Evolutionary conservation across 2,888 invertebrate species (phyloP), one percentile per base, ranked within the genome.

Genomic region (Chrysotoxum bicinctum): DNA sequence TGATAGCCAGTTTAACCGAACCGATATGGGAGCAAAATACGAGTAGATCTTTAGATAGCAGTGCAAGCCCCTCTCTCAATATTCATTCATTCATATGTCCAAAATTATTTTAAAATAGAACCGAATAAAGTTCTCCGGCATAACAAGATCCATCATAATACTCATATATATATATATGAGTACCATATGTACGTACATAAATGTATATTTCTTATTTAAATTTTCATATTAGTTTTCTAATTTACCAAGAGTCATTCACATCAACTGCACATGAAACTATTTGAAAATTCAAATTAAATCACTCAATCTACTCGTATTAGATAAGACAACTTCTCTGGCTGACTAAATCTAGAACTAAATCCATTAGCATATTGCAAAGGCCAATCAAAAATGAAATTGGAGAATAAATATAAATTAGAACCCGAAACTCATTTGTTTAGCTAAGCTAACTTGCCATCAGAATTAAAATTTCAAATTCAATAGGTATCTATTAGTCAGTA

Each of bases 291-390:
- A 37, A 58, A 35, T 37, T 37, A 35, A 37, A 21, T 37, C 30
- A 19, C 12, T 30, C 45, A 45, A 30, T 30, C 45, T 30, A 16
- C 26, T 26, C 26, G n/a, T 30, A 48, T 50, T 6, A 58, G 56
- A 64, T 64, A 14, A 45, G 19, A 64, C 12, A 66, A 35, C 35
- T 66, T 35, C n/a, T 35, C 32, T 23, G 35, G 9, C 21, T 23
- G 35, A 50, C 35, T 66, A 23, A 50, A 50, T 66, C 66, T 66
- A 66, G 35, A 66, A 32, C 66, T 68, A 52, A 77, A 54, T 68
- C 10, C 9, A 73, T 80, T 84, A 72, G 83, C 83, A 83, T 78
- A 78, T 74, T 75, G 68, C 43, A 37, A 75, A 84, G 70, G 75
- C 70, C 79, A 79, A 70, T 66, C 21, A 73, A 45, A 73, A 58